These are phyloP conservation scores for Perdix hodgsoniae DNA, from an alignment of 2,797 vertebrate species.

Conservation along the genomic window DNA sequence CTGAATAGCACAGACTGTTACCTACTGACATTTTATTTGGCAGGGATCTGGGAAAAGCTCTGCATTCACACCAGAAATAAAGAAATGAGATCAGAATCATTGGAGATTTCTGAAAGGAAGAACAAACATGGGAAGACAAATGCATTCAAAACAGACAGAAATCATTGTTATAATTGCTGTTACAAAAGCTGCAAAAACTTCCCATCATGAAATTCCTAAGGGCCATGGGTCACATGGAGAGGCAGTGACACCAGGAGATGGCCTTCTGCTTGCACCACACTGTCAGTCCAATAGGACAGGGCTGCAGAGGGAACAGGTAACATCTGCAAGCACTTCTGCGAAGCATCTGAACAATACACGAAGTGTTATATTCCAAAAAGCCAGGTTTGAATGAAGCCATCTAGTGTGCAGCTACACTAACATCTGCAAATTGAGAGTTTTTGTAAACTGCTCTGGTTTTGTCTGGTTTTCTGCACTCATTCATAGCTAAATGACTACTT, in stretches of 20 bases:
- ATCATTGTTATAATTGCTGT: background rate
- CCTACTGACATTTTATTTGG: background rate
- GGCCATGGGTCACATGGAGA: background rate
- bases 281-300: fast-evolving
- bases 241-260: background rate
- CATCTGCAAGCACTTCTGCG: background rate
- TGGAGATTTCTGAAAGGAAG: background rate
- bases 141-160: background rate
- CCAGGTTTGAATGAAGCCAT: fast-evolving
- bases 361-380: background rate
- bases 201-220: background rate
- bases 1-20: background rate
- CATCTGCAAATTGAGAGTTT: background rate
- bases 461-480: background rate
- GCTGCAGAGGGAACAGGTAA: background rate
- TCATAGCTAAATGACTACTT: background rate
- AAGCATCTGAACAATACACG: background rate
- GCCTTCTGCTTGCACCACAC: background rate
- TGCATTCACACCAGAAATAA: background rate
- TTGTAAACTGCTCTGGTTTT: background rate
- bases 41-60: background rate
- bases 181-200: background rate
- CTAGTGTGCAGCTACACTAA: background rate
- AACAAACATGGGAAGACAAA: background rate
- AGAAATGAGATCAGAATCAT: background rate